Conservation (phyloP, 2,888 invertebrate genomes). For the Brachypalpus laphriformis region DNA sequence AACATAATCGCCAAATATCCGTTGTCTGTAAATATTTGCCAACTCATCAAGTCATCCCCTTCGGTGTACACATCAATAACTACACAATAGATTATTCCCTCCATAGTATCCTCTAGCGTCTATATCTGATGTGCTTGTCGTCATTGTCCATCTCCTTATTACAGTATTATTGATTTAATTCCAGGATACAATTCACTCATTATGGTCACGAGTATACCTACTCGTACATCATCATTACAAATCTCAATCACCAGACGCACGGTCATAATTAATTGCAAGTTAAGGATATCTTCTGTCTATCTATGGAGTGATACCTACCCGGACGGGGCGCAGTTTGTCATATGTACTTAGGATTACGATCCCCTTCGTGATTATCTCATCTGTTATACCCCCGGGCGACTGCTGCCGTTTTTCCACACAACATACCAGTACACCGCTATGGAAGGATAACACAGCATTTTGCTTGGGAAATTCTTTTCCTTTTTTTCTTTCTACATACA, state of each 20-base stretch:
- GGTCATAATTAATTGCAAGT: constrained; percentile 61
- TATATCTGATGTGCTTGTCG: neutral
- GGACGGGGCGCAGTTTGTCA: neutral
- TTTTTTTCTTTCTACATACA: neutral
- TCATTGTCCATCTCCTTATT: constrained; percentile 17
- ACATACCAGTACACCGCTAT: neutral
- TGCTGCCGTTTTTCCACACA: neutral
- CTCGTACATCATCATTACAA: constrained; percentile 58
- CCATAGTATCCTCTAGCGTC: neutral
- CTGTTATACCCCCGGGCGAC: constrained; percentile 15
- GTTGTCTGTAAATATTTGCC: constrained; percentile 20
- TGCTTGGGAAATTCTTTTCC: neutral
- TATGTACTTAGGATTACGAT: constrained; percentile 20
- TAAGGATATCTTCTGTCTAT: constrained; percentile 54
- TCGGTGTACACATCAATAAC: neutral
- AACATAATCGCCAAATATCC: neutral
- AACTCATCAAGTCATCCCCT: neutral
- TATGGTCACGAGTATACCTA: constrained; percentile 41
- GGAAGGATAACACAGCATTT: neutral
- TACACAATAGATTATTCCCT: neutral
- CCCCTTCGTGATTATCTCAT: constrained; percentile 42
- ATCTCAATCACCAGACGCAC: constrained; percentile 41
- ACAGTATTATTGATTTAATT: constrained; percentile 57
- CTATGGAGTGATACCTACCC: neutral
- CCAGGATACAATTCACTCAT: constrained; percentile 45